These are phyloP conservation scores for Gephyroberyx darwinii DNA, from an alignment of 2,797 vertebrate species.

Conservation along the genomic window DNA sequence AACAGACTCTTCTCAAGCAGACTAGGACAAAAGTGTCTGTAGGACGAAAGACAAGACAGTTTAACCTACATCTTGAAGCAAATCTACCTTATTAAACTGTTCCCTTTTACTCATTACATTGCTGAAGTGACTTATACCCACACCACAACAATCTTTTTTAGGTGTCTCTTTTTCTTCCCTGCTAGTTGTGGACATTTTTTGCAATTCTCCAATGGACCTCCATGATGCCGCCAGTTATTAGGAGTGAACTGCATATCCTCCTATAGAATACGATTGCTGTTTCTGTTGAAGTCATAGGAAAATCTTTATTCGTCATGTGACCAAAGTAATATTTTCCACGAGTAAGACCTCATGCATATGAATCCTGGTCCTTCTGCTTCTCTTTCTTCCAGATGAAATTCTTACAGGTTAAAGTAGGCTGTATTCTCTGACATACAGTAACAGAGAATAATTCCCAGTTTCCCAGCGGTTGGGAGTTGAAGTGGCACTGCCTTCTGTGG, in stretches of 20 bases:
- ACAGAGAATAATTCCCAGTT: constrained; percentile 38
- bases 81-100: too few species aligned
- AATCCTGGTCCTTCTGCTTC: not conserved
- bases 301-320: constrained; percentile 1
- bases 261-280: not conserved
- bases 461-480: constrained; percentile 52
- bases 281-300: not conserved
- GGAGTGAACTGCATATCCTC: constrained; percentile 5
- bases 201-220: constrained; percentile 8
- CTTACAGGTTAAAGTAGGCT: constrained; percentile 31
- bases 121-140: too few species aligned
- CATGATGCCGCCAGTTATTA: constrained; percentile 1
- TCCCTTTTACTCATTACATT: too few species aligned
- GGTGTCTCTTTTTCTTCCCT: too few species aligned
- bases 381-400: not conserved
- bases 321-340: not conserved
- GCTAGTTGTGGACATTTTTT: not conserved
- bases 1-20: too few species aligned
- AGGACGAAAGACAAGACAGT: too few species aligned
- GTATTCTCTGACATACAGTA: constrained; percentile 37
- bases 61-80: too few species aligned
- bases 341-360: not conserved
- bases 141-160: too few species aligned
- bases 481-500: constrained; percentile 59
- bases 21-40: too few species aligned